phyloP scores from a whole-genome alignment of 1,140 invertebrate genomes.

The Euwallacea fornicatus region DNA sequence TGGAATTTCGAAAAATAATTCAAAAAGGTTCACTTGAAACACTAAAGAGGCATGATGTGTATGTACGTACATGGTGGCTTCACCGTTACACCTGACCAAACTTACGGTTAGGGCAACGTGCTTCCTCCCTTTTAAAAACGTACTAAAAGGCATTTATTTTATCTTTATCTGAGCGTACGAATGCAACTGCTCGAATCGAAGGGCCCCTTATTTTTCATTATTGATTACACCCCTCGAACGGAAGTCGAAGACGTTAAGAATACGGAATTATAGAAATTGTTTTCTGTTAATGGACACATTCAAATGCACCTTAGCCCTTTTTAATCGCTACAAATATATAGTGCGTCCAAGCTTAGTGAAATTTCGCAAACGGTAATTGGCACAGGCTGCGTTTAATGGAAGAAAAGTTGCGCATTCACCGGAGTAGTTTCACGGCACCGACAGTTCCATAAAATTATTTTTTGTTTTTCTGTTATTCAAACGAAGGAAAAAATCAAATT shows the following conservation, averaged over 20 bases:
- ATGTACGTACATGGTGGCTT: background rate
- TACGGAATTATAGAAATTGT: conserved; percentile 31
- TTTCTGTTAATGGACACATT: conserved; percentile 15
- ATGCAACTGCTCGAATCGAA: conserved; percentile 26
- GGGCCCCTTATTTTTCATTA: conserved; percentile 28
- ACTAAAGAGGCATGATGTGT: background rate
- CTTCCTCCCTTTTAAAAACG: conserved; percentile 17
- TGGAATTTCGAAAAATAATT: no score
- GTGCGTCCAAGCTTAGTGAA: background rate
- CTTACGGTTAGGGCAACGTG: conserved; percentile 22
- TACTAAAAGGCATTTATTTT: conserved; percentile 28
- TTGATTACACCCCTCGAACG: conserved; percentile 30
- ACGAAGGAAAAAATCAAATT: no score
- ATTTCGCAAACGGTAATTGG: background rate
- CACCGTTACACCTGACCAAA: conserved; percentile 22
- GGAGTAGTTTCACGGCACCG: no score
- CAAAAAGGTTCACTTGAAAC: no score
- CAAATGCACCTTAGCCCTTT: background rate
- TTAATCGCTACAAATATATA: background rate
- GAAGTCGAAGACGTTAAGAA: conserved; percentile 20
- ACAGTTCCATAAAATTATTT: no score
- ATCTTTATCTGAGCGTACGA: conserved; percentile 20
- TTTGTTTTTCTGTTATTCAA: no score
- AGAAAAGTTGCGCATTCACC: no score
- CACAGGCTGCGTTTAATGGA: no score